phyloP scores from a whole-genome alignment of 2,113 vertebrate species.

The Falcunculus frontatus region DNA sequence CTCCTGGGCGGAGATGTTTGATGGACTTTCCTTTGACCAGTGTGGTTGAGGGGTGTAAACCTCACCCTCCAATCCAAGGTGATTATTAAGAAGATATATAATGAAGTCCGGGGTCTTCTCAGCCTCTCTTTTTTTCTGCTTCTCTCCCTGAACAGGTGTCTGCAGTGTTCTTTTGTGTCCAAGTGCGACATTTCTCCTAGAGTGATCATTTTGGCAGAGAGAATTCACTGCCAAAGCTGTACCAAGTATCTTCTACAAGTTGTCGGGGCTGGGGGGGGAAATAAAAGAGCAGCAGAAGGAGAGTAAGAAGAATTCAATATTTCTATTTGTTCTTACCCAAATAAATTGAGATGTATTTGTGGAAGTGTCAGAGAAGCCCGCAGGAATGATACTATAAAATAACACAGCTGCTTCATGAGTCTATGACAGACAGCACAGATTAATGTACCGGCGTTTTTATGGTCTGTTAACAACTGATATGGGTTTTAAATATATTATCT shows the following conservation, averaged over 20 bases:
- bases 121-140: too few species aligned
- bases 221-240: background rate
- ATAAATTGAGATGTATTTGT: conserved; percentile 78
- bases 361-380: conserved; percentile 61
- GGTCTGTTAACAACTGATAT: conserved; percentile 79
- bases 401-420: conserved; percentile 66
- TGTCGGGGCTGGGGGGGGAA: background rate
- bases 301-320: conserved; percentile 37
- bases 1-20: too few species aligned
- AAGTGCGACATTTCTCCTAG: background rate
- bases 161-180: too few species aligned
- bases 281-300: background rate
- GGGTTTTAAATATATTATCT: conserved; percentile 82
- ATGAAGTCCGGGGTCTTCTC: too few species aligned
- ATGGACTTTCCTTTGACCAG: too few species aligned
- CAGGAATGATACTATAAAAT: conserved; percentile 70
- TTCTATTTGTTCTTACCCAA: conserved; percentile 68
- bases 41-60: too few species aligned
- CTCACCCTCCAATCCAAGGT: too few species aligned
- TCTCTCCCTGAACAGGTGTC: too few species aligned
- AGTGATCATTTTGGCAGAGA: background rate
- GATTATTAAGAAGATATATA: too few species aligned
- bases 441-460: conserved; percentile 75
- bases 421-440: conserved; percentile 74
- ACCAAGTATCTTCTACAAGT: background rate